Percentiles rank a stretch among this genome's conserved stretches.
phyloP scores from a whole-genome alignment of 2,888 invertebrate species.

The Agrochola lota region DNA sequence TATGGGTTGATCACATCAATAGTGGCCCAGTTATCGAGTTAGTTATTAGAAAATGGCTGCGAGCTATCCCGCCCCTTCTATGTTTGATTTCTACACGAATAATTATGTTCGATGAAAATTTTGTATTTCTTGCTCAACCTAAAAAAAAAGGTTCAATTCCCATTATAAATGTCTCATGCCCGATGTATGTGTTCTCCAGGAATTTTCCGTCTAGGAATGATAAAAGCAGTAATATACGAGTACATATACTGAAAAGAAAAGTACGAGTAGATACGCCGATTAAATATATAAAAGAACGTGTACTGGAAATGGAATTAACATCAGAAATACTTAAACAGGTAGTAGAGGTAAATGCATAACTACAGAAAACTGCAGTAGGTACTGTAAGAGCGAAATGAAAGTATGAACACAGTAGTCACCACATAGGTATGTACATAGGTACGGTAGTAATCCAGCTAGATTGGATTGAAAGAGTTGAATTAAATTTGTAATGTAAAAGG shows the following conservation, averaged over 20 bases:
- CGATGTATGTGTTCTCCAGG: neutral
- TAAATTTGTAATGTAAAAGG: constrained; percentile 51
- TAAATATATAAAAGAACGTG: constrained; percentile 4
- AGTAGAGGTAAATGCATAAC: no score
- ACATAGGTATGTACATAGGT: neutral
- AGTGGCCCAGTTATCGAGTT: constrained; percentile 15
- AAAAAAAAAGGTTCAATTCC: constrained; percentile 12
- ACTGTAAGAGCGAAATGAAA: neutral
- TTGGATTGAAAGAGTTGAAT: constrained; percentile 50
- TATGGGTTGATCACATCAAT: constrained; percentile 37
- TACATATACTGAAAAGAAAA: neutral
- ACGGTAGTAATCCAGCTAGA: constrained; percentile 13
- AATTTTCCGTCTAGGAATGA: neutral
- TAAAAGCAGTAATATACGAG: neutral
- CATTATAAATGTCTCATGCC: neutral
- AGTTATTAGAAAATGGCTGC: constrained; percentile 31
- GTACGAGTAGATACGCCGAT: neutral
- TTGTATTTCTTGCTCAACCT: constrained; percentile 16
- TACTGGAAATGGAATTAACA: neutral
- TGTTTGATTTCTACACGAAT: constrained; percentile 27
- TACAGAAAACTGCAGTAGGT: constrained; percentile 17
- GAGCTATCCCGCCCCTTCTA: constrained; percentile 3
- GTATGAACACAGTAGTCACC: neutral
- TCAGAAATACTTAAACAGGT: neutral
- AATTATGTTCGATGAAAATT: constrained; percentile 15